These are phyloP conservation scores for Desmodus rotundus DNA, from an alignment of 2,113 vertebrate species.

Conservation along the genomic window DNA sequence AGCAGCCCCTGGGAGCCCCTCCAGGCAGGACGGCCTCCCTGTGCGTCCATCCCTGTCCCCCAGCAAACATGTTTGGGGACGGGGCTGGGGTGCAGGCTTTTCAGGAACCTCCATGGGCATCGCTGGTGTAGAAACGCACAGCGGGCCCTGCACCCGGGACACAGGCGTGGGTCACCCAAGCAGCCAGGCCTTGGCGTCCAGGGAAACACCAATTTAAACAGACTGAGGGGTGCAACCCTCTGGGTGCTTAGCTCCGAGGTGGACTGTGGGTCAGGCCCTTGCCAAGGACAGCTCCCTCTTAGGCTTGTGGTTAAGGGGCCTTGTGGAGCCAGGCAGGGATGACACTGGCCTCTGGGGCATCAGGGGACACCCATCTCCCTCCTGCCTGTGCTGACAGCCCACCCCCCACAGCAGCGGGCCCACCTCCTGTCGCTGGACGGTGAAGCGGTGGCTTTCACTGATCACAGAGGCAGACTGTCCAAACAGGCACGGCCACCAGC, in stretches of 20 bases:
- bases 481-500: background rate
- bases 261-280: background rate
- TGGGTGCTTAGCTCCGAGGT: background rate
- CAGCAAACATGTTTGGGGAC: no score
- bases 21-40: no score
- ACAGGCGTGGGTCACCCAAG: background rate
- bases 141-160: background rate
- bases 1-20: no score
- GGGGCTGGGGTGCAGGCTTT: no score
- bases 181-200: background rate
- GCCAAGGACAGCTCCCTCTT: background rate
- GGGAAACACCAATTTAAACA: slow-evolving; percentile 27
- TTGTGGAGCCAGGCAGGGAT: background rate
- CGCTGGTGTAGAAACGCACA: no score
- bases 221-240: background rate
- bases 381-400: background rate
- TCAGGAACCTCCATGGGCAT: no score
- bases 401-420: background rate
- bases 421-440: background rate
- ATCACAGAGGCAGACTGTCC: background rate
- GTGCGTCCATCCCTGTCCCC: accelerated
- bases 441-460: accelerated
- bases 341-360: background rate
- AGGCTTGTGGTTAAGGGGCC: background rate
- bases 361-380: no score